Base-by-base conservation (phyloP, 2,113 vertebrate genomes). In the Typhlomys cinereus region DNA sequence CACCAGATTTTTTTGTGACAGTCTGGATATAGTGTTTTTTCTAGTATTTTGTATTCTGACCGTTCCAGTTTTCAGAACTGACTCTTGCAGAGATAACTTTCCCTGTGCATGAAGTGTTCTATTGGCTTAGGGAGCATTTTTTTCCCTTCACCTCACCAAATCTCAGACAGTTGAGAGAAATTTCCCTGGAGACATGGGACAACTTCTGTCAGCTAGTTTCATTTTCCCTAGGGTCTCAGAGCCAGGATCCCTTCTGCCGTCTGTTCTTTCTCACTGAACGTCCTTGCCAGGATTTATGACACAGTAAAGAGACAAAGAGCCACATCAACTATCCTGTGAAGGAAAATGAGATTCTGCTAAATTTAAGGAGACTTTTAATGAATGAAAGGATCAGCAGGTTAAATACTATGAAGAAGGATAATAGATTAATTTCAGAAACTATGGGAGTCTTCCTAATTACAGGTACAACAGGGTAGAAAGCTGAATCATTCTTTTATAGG, bases 261-360 rank as follows among this genome's bases (percentile, higher is more conserved):
- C 67, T 69, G 67, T 88, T 95, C 74, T 80, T 96, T 94, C 89
- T 76, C 92, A 88, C 31, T 81, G 80, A 92, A 39, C 1, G 21
- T 86, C 88, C 92, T 97, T 96, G 94, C 92, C 84, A 95, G 96
- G 93, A 96, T 96, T 97, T 96, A 96, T 96, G 92, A 96, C 62
- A 74, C 39, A 91, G 86, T 73, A 92, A 94, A 94, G 92, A 73
- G 85, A 76, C 84, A 96, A 96, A 96, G 83, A 96, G 92, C 92
- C 62, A 79, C 0, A 25, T 96, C 92, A 92, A 96, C 95, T 92
- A 64, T 95, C 94, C 81, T 96, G 69, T 82, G 91, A 95, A 95
- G 85, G 80, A 96, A 97, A 93, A 92, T 88, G 92, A 96, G 91
- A 96, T 95, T 94, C 91, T 96, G 87, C 87, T 89, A 95, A 96